A percentile compares a stretch with the other conserved stretches of the same genome.
Evolutionary conservation across 2,888 invertebrate species (phyloP).

Genomic region (Selenia dentaria): DNA sequence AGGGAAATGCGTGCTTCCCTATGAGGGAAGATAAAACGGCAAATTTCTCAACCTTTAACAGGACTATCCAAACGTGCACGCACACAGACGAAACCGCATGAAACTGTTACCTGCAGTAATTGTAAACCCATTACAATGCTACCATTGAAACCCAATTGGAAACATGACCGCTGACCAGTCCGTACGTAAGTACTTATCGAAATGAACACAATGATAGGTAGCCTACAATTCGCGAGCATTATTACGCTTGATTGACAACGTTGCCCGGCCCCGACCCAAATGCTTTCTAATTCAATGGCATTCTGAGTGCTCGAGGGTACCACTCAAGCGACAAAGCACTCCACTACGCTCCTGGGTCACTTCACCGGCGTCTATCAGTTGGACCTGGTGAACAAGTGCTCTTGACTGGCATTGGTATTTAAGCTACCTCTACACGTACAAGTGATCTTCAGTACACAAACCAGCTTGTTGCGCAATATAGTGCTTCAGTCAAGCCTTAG

Average conservation of each 20-base stretch:
- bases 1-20: no score
- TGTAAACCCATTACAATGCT: background rate
- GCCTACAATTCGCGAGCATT: conserved; percentile 22
- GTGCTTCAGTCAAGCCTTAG: background rate
- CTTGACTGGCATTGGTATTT: background rate
- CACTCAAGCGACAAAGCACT: conserved; percentile 24
- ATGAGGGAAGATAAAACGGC: no score
- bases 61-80: no score
- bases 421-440: background rate
- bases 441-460: background rate
- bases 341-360: conserved; percentile 4
- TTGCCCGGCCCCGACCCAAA: conserved; percentile 26
- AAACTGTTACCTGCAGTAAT: background rate
- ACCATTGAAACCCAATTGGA: conserved; percentile 2
- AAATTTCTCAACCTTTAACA: no score
- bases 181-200: conserved; percentile 11
- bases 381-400: background rate
- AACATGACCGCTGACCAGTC: conserved; percentile 1
- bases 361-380: background rate
- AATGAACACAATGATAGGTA: conserved; percentile 20
- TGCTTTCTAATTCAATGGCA: conserved; percentile 45
- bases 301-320: conserved; percentile 30
- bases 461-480: background rate
- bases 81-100: background rate
- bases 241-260: conserved; percentile 34